These are phyloP conservation scores for Bombycilla garrulus DNA, from an alignment of 2,113 vertebrate species.

Conservation along the genomic window DNA sequence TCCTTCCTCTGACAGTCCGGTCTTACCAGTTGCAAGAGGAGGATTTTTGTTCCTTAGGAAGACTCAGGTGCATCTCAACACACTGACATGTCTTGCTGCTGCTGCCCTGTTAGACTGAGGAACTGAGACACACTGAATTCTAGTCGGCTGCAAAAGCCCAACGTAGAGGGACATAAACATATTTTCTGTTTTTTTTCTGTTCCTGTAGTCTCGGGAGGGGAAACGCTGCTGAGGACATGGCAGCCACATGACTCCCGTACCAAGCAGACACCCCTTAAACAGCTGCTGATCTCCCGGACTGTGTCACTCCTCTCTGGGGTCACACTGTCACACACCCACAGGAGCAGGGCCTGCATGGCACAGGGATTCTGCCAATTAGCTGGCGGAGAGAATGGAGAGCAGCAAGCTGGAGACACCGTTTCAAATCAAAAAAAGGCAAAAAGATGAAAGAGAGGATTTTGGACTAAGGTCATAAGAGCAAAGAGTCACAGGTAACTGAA, in stretches of 20 bases:
- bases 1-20: not conserved
- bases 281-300: not conserved
- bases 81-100: fast-evolving
- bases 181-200: not conserved
- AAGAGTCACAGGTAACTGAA: not conserved
- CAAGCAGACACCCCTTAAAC: not conserved
- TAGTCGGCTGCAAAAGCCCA: not conserved
- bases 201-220: not conserved
- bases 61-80: not conserved
- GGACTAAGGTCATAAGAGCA: not conserved
- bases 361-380: not conserved
- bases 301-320: not conserved
- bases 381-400: not conserved
- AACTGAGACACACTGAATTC: too few relatives aligned
- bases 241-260: not conserved
- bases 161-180: fast-evolving
- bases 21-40: not conserved
- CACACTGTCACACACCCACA: not conserved
- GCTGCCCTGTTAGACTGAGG: not conserved
- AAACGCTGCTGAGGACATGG: not conserved
- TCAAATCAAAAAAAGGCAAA: not conserved
- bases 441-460: not conserved
- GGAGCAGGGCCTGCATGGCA: not conserved
- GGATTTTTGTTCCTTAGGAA: not conserved
- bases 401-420: not conserved